A percentile compares a stretch with the other conserved stretches of the same genome.
These are phyloP conservation scores for Agraylea sexmaculata DNA, from an alignment of 1,140 invertebrate species.

Conservation along the genomic window DNA sequence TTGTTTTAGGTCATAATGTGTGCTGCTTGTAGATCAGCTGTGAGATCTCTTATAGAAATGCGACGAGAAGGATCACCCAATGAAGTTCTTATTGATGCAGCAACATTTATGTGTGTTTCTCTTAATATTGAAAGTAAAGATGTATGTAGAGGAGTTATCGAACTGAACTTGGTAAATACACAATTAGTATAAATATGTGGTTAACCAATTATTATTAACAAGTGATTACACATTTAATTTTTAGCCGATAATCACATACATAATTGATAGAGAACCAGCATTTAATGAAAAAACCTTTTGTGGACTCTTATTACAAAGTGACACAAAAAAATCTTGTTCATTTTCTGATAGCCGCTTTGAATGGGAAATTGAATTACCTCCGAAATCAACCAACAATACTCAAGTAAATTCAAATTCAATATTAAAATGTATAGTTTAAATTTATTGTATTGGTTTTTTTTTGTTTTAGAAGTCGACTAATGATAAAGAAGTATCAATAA, in stretches of 20 bases:
- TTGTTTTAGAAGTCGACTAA: too few species aligned
- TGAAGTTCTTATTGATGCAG: conserved; percentile 26
- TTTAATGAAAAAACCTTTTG: conserved; percentile 40
- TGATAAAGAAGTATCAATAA: conserved; percentile 25
- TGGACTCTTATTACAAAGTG: conserved; percentile 41
- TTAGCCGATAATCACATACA: conserved; percentile 43
- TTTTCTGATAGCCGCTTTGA: conserved; percentile 34
- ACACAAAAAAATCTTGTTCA: conserved; percentile 25
- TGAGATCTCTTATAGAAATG: conserved; percentile 31
- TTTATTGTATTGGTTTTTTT: too few species aligned
- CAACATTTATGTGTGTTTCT: conserved; percentile 38
- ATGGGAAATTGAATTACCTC: conserved; percentile 43
- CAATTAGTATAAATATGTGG: too few species aligned
- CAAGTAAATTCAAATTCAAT: conserved; percentile 21
- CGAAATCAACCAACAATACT: conserved; percentile 6
- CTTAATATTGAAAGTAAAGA: conserved; percentile 40
- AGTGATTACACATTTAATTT: conserved; percentile 19
- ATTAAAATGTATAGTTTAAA: conserved; percentile 11
- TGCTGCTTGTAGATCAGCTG: conserved; percentile 38
- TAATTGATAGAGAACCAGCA: conserved; percentile 39
- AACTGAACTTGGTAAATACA: conserved; percentile 40
- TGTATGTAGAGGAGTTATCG: conserved; percentile 47
- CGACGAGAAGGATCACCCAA: conserved; percentile 28
- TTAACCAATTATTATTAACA: background rate
- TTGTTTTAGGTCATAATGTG: conserved; percentile 36